Base-by-base conservation (phyloP, 2,113 vertebrate species). In the Hylia prasina region DNA sequence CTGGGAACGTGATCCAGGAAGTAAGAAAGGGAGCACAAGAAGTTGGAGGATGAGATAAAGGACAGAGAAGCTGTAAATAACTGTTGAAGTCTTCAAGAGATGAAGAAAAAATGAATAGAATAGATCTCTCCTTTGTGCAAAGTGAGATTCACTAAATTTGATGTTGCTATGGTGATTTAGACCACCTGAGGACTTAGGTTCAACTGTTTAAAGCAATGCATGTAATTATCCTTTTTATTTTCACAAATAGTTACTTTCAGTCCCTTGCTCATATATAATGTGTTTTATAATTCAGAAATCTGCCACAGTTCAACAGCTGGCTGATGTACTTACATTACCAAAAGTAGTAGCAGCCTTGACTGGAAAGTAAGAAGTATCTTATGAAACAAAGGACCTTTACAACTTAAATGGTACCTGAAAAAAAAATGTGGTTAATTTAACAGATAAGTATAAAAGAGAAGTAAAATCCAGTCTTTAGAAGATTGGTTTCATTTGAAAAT, bases 161-260 rank as follows among this genome's bases (percentile, higher is more conserved):
- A 51, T 30, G 96, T 96, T 93, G 93, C 95, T 90, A 93, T 95
- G 93, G 94, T 45, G 72, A 96, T 90, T 96, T 57, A 56, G 53
- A 90, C 82, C 80, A 95, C 90, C 92, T 84, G 82, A 95, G 72
- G 61, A 90, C 73, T 33, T 48, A 89, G 82, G 88, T 92, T 94
- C 84, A 89, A 94, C 75, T 94, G 68, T 93, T 96, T 80, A 92
- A 91, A 83, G 61, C 66, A 71, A 87, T 48, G 82, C 53, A 89
- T 81, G 54, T 75, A 92, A 94, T 93, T 94, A 88, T 83, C 89
- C 90, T 87, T 79, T 70, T 97, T 96, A 92, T 95, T 96, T 96
- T 77, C 40, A 90, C 45, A 76, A 82, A 93, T 39, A 95, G 90
- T 94, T 61, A 28, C 78, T 73, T 82, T 84, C 50, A 87, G 83